Percentiles rank a stretch among this genome's conserved stretches.
phyloP scores from a whole-genome alignment of 2,888 invertebrate genomes.

The Dryomyza anilis region DNA sequence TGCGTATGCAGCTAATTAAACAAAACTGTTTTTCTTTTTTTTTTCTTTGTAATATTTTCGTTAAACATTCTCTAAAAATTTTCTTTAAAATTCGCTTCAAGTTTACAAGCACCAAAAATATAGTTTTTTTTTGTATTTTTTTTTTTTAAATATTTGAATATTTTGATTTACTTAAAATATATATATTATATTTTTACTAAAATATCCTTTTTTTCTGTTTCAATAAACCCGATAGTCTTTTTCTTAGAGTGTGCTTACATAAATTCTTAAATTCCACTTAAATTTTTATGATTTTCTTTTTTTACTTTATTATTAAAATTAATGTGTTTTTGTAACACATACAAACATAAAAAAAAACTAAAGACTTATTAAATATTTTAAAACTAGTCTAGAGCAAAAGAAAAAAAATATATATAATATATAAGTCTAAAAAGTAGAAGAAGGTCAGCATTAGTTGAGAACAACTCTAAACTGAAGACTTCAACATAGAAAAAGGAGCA shows the following conservation, averaged over 20 bases:
- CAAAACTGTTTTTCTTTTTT: neutral
- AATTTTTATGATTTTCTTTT: no score
- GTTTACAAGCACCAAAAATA: conserved; percentile 18
- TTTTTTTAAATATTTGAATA: no score
- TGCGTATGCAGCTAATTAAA: no score
- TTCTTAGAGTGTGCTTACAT: conserved; percentile 26
- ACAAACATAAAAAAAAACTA: no score
- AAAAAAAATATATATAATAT: neutral
- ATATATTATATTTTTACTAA: conserved; percentile 10
- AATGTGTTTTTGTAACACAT: no score
- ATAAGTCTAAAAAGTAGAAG: neutral
- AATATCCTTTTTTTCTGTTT: neutral
- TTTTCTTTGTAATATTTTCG: no score
- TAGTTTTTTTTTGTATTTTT: conserved; percentile 1
- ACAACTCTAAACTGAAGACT: no score
- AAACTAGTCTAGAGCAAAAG: neutral
- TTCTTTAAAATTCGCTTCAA: neutral
- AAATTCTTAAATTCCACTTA: conserved; percentile 14
- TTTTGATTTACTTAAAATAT: neutral
- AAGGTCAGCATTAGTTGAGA: no score
- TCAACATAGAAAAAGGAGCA: no score
- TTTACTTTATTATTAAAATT: no score
- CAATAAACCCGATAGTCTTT: conserved; percentile 27
- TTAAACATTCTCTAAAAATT: conserved; percentile 17
- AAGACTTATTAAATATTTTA: no score